Base-by-base conservation (phyloP, 2,888 invertebrate genomes). In the Melinaea marsaeus region DNA sequence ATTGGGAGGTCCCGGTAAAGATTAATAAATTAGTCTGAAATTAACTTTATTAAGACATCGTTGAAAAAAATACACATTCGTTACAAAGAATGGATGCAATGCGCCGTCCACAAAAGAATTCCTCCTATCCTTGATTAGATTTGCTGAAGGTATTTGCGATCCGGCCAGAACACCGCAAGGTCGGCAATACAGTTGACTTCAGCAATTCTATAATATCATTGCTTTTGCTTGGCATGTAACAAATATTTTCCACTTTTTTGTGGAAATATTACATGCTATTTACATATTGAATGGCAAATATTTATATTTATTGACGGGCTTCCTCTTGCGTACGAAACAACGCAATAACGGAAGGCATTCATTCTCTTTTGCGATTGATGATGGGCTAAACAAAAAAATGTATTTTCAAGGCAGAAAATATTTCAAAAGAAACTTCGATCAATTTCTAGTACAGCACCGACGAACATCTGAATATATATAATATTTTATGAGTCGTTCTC, bases 401-500 rank as follows among this genome's bases (percentile, higher is more conserved):
- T 9, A 42, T 9, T 9, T 9, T 9, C 9, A 5, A 9, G 9
- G 42, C 2, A 48, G 37, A 56, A 56, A 37, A 45, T 42, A 22
- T 22, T 22, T 22, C 22, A 22, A 48, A 33, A 45, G 56, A 60
- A 60, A 51, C 13, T 56, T 63, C 59, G 56, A 60, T 63, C 59
- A 59, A 56, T 46, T 61, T 56, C 58, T 54, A 54, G 54, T 37
- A 45, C 57, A 55, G 33, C 63, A 57, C 37, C 55, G 22, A 56
- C 51, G 46, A 51, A 22, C 22, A 22, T 60, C 58, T 60, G 46
- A 60, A 60, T 58, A 60, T 57, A 64, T 64, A 60, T 60, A 55
- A 64, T 61, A 64, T 64, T 60, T 57, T 58, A 42, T 37, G 35
- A 46, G 34, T n/a, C 32, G 33, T 33, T n/a, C 60, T 55, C 22